These are phyloP conservation scores for Neolamprologus toae DNA, from an alignment of 2,113 vertebrate species.

Conservation along the genomic window DNA sequence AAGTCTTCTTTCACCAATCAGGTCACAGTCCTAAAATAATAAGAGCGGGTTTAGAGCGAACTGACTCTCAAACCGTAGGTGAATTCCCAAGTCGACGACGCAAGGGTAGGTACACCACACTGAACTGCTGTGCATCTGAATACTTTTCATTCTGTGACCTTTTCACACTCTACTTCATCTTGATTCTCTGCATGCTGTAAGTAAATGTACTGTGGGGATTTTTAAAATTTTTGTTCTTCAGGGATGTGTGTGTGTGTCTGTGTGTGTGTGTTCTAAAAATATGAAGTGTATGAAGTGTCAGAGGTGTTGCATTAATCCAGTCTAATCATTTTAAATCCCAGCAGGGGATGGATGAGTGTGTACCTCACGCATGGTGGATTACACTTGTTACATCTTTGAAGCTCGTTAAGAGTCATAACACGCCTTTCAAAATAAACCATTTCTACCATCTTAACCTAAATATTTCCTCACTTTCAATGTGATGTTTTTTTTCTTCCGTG, in stretches of 20 bases:
- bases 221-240: not conserved
- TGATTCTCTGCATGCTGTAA: constrained; percentile 36
- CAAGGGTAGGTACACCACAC: constrained; percentile 93
- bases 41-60: constrained; percentile 99
- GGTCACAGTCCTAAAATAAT: constrained; percentile 99
- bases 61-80: constrained; percentile 99
- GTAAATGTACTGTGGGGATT: not conserved
- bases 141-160: constrained; percentile 33
- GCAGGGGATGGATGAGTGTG: not conserved
- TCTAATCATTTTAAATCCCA: not conserved
- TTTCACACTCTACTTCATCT: constrained; percentile 20
- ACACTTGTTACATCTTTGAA: not conserved
- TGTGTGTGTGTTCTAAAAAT: not conserved
- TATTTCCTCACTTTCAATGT: not conserved
- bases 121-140: constrained; percentile 52
- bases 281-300: not conserved
- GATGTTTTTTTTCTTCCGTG: not conserved
- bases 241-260: not conserved
- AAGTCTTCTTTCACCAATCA: constrained; percentile 98
- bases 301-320: constrained; percentile 7
- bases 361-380: not conserved
- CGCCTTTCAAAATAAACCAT: not conserved
- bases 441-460: not conserved
- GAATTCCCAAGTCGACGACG: constrained; percentile 89
- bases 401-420: not conserved